Evolutionary conservation across 2,888 invertebrate genomes (phyloP), one percentile per base, ranked within the genome.

Genomic region (Scotopteryx bipunctaria): DNA sequence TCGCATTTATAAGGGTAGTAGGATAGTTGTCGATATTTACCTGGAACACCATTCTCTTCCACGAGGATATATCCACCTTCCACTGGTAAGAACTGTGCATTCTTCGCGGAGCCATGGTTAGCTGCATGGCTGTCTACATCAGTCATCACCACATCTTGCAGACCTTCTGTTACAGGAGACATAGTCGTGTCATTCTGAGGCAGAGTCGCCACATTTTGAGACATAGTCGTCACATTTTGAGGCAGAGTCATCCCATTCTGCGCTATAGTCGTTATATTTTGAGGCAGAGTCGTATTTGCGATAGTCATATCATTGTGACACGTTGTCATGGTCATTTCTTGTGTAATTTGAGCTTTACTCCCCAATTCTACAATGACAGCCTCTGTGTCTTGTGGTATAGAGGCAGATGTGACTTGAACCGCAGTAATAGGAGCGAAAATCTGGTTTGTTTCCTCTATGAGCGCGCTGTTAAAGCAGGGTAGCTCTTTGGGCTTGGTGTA

Each of bases 11-110:
- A n/a, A n/a, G n/a, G n/a, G n/a, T n/a, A n/a, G n/a, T n/a, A n/a
- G n/a, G n/a, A n/a, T 11, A 14, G 15, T 25, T 15, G 8, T n/a
- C 11, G 5, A 38, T 31, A 55, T 61, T 66, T 66, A 86, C 86
- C 83, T 61, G 66, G 49, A 1, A 52, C 61, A 4, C 41, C 61
- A 53, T 73, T 72, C 2, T 81, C 84, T 14, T 76, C 80, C 1
- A 90, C 83, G 1, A 86, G 62, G 25, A 88, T 81, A 58, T 82
- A 90, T 1, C 88, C 89, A 1, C 88, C 90, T 59, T 88, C 89
- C 0, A 88, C 86, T 0, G 88, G 86, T 41, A 90, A 50, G 37
- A 83, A 86, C 49, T 83, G 76, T 0, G 78, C 81, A 62, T 46
- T 67, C 27, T 73, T 76, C 0, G 80, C 71, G 2, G 71, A 68